Evolutionary conservation across 2,888 invertebrate genomes (phyloP), one percentile per base, ranked within the genome.

Genomic region (Neoscelio sp.): DNA sequence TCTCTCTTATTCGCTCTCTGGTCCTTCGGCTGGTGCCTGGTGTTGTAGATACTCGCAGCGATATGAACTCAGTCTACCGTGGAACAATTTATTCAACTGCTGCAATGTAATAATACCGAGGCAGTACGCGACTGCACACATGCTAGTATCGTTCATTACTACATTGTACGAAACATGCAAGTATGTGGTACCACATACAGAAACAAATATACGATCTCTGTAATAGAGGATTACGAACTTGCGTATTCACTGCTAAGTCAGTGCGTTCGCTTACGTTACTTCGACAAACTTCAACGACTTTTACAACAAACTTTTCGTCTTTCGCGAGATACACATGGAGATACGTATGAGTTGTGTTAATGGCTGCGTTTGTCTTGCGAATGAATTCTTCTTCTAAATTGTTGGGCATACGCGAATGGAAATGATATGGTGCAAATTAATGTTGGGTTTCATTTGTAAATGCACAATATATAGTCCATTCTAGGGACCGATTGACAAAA

Each of bases 51-150:
- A 54, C 70, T 65, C 44, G 48, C 54, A 40, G 62, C 54, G 52
- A 62, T 73, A 54, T 58, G 64, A 73, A 64, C 65, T 58, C 73
- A 68, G 74, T 70, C 74, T 82, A 78, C 71, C 76, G 79, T 78
- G 68, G 83, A 83, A 86, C 87, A 86, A 87, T 87, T 87, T 86
- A 86, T 87, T 87, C 86, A 86, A 82, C 81, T 54, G 73, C 81
- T 82, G 86, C 86, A 85, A 85, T 85, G 87, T 83, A 87, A 87
- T 87, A 85, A 87, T 85, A 83, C 73, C 70, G 54, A 48, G 77
- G 62, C 35, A 54, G 71, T 60, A 33, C 70, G 73, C 78, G 62
- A 67, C 40, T 50, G 71, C 50, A 77, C 44, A 77, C 78, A 75
- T 64, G 78, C 44, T 52, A 52, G 67, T 60, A 73, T 65, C 73